These are phyloP conservation scores for Pterocles gutturalis DNA, from an alignment of 2,113 vertebrate species.

Conservation along the genomic window DNA sequence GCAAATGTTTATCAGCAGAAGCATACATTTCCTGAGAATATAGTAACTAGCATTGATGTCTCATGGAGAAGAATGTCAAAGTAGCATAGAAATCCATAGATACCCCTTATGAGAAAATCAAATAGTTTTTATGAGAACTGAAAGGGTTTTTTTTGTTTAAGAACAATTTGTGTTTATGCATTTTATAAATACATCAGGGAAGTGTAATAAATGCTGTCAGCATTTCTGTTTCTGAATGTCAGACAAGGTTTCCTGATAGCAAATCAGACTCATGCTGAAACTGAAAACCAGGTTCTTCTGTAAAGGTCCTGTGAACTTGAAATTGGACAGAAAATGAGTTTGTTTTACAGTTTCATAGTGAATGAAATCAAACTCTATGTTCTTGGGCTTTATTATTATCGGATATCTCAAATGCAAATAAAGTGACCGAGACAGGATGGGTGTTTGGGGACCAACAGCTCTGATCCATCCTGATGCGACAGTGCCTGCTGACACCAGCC, in stretches of 20 bases:
- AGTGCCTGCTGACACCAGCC: neutral
- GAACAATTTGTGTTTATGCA: neutral
- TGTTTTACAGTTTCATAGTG: neutral
- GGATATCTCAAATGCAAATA: neutral
- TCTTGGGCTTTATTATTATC: neutral
- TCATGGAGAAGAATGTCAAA: neutral
- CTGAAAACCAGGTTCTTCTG: neutral
- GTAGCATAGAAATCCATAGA: neutral
- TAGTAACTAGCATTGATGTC: neutral
- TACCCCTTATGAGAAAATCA: neutral
- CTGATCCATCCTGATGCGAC: accelerated
- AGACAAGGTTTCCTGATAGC: neutral
- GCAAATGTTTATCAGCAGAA: constrained; percentile 40
- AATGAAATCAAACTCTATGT: neutral
- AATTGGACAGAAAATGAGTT: neutral
- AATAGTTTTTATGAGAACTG: neutral
- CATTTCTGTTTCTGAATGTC: neutral
- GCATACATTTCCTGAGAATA: constrained; percentile 19
- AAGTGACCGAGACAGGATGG: neutral
- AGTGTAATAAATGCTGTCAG: neutral
- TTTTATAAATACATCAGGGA: neutral
- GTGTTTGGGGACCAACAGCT: neutral
- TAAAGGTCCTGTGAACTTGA: neutral
- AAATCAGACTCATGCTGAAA: neutral
- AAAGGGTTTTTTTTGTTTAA: neutral